A percentile compares a stretch with the other conserved stretches of the same genome.
Conservation (phyloP, 1,140 invertebrate genomes). For the Pemphigus obesinymphae region DNA sequence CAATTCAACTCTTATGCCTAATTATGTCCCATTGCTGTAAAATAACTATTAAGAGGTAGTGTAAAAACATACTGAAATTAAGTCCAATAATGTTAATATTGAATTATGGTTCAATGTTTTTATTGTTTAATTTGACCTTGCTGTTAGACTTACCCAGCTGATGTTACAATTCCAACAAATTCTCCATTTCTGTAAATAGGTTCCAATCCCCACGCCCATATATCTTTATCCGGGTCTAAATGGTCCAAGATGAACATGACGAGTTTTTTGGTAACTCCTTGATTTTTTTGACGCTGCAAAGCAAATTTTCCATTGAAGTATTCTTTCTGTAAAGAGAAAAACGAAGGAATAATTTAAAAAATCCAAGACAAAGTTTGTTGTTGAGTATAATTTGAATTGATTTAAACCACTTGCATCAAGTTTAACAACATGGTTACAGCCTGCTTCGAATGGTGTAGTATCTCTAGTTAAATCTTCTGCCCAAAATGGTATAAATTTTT, state of each 20-base stretch:
- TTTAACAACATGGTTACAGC: constrained; percentile 66
- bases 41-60: too few species aligned
- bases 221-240: constrained; percentile 66
- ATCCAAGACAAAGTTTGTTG: too few species aligned
- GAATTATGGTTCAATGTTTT: too few species aligned
- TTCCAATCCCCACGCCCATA: constrained; percentile 79
- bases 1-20: too few species aligned
- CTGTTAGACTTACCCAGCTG: constrained; percentile 61
- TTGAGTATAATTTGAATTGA: not conserved
- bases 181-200: constrained; percentile 66
- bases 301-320: constrained; percentile 72
- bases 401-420: constrained; percentile 54
- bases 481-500: constrained; percentile 61
- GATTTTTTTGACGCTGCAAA: constrained; percentile 63
- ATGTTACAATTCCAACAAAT: constrained; percentile 71
- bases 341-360: not conserved
- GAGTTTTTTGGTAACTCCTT: constrained; percentile 64
- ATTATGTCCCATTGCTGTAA: too few species aligned
- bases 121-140: not conserved
- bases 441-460: constrained; percentile 74
- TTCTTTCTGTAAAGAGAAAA: constrained; percentile 53
- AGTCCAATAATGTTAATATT: too few species aligned
- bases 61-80: too few species aligned
- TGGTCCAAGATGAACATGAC: constrained; percentile 70
- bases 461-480: constrained; percentile 67